Conservation (phyloP, 2,888 invertebrate genomes). For the Myathropa florea region DNA sequence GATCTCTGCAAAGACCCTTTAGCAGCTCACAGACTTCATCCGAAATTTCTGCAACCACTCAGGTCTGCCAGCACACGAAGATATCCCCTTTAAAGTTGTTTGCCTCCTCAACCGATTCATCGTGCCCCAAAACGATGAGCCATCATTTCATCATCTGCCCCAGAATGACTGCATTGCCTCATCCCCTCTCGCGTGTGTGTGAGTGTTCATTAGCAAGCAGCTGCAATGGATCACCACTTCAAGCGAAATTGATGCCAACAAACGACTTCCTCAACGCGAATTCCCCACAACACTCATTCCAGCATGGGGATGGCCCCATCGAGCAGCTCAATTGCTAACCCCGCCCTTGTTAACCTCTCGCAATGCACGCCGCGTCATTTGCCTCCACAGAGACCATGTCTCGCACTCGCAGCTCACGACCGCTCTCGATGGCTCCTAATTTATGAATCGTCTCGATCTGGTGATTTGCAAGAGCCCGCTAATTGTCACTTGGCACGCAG, state of each 20-base stretch:
- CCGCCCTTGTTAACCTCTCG: slow-evolving; percentile 23
- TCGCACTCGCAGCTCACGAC: slow-evolving; percentile 3
- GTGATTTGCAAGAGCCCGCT: slow-evolving; percentile 1
- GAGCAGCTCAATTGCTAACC: slow-evolving; percentile 15
- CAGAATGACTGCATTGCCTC: background rate
- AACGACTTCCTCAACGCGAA: slow-evolving; percentile 43
- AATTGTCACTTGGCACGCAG: slow-evolving; percentile 51
- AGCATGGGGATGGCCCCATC: background rate
- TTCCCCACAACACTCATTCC: slow-evolving; percentile 12
- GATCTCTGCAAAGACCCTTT: too few species aligned
- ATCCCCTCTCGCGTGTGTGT: background rate
- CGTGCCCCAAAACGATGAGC: too few species aligned
- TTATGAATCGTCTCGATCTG: slow-evolving; percentile 25
- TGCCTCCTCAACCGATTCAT: too few species aligned
- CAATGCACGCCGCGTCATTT: background rate
- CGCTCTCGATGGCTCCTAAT: slow-evolving; percentile 4
- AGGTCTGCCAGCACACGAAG: too few species aligned
- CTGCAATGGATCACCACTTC: background rate
- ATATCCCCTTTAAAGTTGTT: too few species aligned
- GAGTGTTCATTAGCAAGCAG: background rate
- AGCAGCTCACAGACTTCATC: too few species aligned
- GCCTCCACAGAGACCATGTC: background rate
- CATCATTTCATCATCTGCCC: too few species aligned
- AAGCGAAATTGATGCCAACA: slow-evolving; percentile 39
- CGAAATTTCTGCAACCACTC: too few species aligned